Percentiles rank a stretch among this genome's conserved stretches.
These are phyloP conservation scores for Pseudobourletiella spinata DNA, from an alignment of 1,140 invertebrate genomes.

Conservation along the genomic window DNA sequence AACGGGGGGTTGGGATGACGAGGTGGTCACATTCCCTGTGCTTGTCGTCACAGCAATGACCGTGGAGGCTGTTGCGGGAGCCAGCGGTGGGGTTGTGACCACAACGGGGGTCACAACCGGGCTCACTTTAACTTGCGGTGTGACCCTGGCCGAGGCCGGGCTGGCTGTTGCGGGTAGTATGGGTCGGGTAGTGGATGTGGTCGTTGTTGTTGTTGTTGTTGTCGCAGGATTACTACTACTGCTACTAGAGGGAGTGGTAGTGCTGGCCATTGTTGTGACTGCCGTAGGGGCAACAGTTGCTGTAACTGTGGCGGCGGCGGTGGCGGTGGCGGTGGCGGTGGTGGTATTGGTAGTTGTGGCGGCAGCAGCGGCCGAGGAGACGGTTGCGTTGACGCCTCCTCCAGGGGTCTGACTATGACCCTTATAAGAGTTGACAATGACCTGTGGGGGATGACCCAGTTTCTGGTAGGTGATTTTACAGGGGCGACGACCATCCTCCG, in stretches of 20 bases:
- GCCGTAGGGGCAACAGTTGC: neutral
- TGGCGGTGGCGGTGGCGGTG: neutral
- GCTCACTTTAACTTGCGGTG: neutral
- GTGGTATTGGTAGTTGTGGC: neutral
- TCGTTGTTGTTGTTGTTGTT: neutral
- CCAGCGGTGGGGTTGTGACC: neutral
- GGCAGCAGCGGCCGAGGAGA: neutral
- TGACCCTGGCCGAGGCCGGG: neutral
- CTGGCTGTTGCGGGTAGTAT: constrained; percentile 4
- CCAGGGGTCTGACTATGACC: neutral
- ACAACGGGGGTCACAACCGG: neutral
- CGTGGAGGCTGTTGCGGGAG: neutral
- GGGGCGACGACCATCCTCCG: constrained; percentile 32
- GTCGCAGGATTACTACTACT: neutral
- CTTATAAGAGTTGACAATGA: constrained; percentile 22
- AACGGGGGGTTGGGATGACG: neutral
- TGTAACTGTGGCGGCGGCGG: neutral
- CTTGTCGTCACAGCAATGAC: constrained; percentile 14
- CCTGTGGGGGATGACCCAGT: constrained; percentile 22
- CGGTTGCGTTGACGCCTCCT: neutral
- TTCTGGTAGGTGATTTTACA: constrained; percentile 36
- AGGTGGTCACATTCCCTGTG: neutral
- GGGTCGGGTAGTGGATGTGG: no score
- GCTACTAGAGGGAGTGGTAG: neutral
- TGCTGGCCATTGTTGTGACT: neutral